A percentile compares a stretch with the other conserved stretches of the same genome.
Conservation (phyloP, 1,140 invertebrate species). For the Drosophila serrata region DNA sequence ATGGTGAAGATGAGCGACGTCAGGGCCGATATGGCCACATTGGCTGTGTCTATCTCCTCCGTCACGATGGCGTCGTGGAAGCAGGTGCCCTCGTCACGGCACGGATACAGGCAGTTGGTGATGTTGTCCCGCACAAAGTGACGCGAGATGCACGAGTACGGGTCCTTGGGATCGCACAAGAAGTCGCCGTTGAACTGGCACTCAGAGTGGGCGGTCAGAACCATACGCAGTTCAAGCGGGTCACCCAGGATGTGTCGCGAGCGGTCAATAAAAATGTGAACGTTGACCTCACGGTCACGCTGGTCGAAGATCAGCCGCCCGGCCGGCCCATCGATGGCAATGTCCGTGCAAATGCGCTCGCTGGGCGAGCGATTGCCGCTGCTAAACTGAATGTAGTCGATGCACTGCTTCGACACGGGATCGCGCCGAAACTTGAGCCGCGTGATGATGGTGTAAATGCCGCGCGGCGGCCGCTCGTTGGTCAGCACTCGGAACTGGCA, state of each 20-base stretch:
- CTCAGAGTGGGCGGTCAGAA: conserved; percentile 74
- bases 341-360: conserved; percentile 72
- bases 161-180: conserved; percentile 73
- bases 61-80: conserved; percentile 65
- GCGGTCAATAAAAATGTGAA: conserved; percentile 74
- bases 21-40: conserved; percentile 79
- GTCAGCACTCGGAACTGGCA: conserved; percentile 74
- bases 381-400: conserved; percentile 80
- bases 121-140: conserved; percentile 81
- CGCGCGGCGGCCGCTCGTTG: conserved; percentile 67
- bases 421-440: conserved; percentile 74
- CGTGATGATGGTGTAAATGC: conserved; percentile 79
- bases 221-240: conserved; percentile 77
- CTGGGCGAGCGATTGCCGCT: conserved; percentile 75
- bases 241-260: conserved; percentile 63
- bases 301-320: conserved; percentile 73
- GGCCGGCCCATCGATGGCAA: conserved; percentile 67
- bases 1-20: conserved; percentile 84
- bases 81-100: conserved; percentile 76
- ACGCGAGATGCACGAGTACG: conserved; percentile 77
- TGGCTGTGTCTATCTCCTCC: conserved; percentile 71
- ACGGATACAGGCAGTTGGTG: conserved; percentile 79
- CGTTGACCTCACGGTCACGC: conserved; percentile 69
- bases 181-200: conserved; percentile 74
- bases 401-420: conserved; percentile 68